Evolutionary conservation across 2,888 invertebrate species (phyloP), one percentile per base, ranked within the genome.

Genomic region (Erebia aethiops): DNA sequence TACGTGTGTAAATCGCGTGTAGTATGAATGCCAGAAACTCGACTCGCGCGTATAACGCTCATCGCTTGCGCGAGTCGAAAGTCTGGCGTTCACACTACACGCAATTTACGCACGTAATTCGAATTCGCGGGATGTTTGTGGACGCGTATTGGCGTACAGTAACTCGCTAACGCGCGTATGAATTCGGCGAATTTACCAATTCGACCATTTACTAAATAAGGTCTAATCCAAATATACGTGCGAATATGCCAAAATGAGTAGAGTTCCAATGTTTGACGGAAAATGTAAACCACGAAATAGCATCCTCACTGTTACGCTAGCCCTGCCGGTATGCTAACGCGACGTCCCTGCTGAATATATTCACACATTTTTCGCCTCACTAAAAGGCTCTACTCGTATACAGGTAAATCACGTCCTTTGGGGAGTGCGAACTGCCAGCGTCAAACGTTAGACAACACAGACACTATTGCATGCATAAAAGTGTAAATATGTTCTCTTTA

Each of bases 301-400:
- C 49, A 14, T 14, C 14, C 49, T 14, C 14, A 14, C 14, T 13
- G 14, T 49, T 49, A 13, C 14, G 14, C 49, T 13, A 49, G 49
- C 49, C 13, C 49, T 2, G 49, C 14, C 14, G 13, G 57, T 41
- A 26, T n/a, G 46, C 64, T 35, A 16, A 9, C 56, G 11, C 65
- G 54, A 49, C 65, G 3, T 56, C 49, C 51, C 63, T 57, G 56
- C 35, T 64, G 70, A 67, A 73, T 73, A 73, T 70, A 75, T 73
- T 71, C 70, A 64, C 69, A 52, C 67, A 69, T 75, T 73, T 70
- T 72, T 69, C 67, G 64, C 67, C 56, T 66, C 64, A 73, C 75
- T 75, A 72, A 76, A 75, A 76, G 66, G 73, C 70, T 69, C 69
- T 75, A 74, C 69, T 75, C 58, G 69, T 70, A 11, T 71, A 70